Evolutionary conservation across 2,797 vertebrate species (phyloP).

Genomic region (Molossus molossus): DNA sequence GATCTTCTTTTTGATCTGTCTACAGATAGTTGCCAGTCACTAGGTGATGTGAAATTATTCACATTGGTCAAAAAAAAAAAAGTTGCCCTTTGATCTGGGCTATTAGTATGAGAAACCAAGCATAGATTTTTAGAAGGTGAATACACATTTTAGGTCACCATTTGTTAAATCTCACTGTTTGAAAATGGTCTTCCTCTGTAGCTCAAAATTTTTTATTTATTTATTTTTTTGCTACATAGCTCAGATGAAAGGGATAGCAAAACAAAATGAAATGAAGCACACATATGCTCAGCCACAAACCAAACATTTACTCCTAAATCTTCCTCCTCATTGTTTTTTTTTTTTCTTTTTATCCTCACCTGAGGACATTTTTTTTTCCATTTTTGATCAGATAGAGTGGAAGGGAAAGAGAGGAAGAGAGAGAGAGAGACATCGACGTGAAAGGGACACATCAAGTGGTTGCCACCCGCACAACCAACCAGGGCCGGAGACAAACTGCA

Average conservation of each 20-base stretch:
- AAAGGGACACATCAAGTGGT: background rate
- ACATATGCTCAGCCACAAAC: background rate
- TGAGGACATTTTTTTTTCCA: too few species aligned
- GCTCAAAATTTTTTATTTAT: constrained; percentile 5
- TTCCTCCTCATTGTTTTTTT: background rate
- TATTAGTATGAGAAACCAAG: background rate
- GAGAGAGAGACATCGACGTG: background rate
- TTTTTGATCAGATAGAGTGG: too few species aligned
- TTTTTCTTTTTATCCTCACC: too few species aligned
- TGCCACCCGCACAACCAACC: background rate
- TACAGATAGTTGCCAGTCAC: background rate
- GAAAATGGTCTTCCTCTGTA: background rate
- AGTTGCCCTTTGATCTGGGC: background rate
- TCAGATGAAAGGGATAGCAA: constrained; percentile 21
- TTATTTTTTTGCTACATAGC: constrained; percentile 28
- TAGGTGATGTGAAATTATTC: background rate
- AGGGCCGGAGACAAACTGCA: background rate
- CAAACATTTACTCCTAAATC: background rate
- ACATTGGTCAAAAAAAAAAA: background rate
- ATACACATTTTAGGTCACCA: background rate
- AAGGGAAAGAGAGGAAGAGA: background rate
- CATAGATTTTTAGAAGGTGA: background rate
- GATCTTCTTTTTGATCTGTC: background rate
- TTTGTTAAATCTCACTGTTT: background rate
- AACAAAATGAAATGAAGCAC: background rate